Evolutionary conservation across 2,888 invertebrate genomes (phyloP).

Genomic region (Drosophila limbata): DNA sequence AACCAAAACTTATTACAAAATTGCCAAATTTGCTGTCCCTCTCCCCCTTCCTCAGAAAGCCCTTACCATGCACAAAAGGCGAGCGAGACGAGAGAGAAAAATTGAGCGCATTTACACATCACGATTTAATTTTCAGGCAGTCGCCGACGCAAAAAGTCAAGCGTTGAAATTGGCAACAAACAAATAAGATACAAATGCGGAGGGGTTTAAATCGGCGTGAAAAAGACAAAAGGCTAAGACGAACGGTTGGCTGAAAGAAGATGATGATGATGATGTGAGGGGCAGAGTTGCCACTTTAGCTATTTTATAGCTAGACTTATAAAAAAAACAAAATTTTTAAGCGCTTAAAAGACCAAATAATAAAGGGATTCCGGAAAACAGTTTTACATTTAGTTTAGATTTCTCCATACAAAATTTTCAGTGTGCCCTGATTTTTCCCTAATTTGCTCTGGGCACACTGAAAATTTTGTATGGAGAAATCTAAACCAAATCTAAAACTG

Average conservation of each 20-base stretch:
- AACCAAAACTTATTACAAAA: slow-evolving; percentile 77
- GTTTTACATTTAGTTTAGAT: too few relatives aligned
- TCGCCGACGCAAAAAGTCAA: slow-evolving; percentile 66
- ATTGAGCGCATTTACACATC: slow-evolving; percentile 80
- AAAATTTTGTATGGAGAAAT: too few relatives aligned
- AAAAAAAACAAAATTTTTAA: too few relatives aligned
- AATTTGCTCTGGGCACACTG: too few relatives aligned
- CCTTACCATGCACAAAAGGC: slow-evolving; percentile 28
- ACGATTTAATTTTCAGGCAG: slow-evolving; percentile 78
- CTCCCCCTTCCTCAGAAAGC: slow-evolving; percentile 3
- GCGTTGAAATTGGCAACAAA: slow-evolving; percentile 81
- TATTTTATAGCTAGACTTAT: too few relatives aligned
- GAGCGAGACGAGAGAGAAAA: slow-evolving; percentile 65
- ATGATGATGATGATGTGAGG: slow-evolving; percentile 1
- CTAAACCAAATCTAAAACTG: too few relatives aligned
- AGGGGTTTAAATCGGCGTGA: slow-evolving; percentile 52
- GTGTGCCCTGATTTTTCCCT: too few relatives aligned
- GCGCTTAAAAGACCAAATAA: too few relatives aligned
- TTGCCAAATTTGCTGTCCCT: slow-evolving; percentile 60
- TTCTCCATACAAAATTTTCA: too few relatives aligned
- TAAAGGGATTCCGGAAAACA: too few relatives aligned
- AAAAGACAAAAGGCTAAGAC: slow-evolving; percentile 74
- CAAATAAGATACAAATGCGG: slow-evolving; percentile 56
- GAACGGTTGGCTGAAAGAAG: slow-evolving; percentile 8
- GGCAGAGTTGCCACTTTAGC: not conserved